A percentile compares a stretch with the other conserved stretches of the same genome.
Evolutionary conservation across 2,113 vertebrate species (phyloP).

Genomic region (Megaceryle torquata): DNA sequence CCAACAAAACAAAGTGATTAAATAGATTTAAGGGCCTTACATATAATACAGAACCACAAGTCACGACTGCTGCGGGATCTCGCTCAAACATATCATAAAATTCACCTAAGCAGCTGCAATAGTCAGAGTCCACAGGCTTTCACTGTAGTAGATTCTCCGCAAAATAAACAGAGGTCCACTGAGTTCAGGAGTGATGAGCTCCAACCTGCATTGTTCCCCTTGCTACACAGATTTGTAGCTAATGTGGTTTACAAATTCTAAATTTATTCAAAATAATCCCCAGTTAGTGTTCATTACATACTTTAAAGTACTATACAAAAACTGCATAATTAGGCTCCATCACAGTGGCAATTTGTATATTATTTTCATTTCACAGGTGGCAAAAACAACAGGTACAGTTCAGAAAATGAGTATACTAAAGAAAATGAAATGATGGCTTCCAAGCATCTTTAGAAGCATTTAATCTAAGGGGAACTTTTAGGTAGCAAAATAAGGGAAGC

Average conservation of each 20-base stretch:
- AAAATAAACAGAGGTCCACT: neutral
- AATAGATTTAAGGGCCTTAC: neutral
- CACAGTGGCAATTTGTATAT: neutral
- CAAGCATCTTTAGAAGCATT: neutral
- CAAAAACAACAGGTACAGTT: neutral
- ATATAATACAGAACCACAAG: neutral
- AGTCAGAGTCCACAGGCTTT: neutral
- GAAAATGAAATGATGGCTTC: neutral
- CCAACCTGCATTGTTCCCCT: neutral
- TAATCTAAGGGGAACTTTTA: neutral
- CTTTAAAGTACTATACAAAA: neutral
- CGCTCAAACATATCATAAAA: neutral
- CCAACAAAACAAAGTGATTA: neutral
- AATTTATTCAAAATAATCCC: neutral
- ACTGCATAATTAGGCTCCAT: neutral
- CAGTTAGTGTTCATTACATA: rapidly evolving
- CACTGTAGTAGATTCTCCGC: neutral
- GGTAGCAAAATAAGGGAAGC: neutral
- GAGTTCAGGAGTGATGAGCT: neutral
- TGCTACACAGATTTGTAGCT: rapidly evolving
- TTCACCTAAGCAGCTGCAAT: neutral
- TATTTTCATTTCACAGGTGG: neutral
- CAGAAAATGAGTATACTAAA: neutral
- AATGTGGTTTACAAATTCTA: no score
- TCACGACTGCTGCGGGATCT: neutral